phyloP scores from a whole-genome alignment of 2,113 vertebrate species.

The Electrona antarctica region DNA sequence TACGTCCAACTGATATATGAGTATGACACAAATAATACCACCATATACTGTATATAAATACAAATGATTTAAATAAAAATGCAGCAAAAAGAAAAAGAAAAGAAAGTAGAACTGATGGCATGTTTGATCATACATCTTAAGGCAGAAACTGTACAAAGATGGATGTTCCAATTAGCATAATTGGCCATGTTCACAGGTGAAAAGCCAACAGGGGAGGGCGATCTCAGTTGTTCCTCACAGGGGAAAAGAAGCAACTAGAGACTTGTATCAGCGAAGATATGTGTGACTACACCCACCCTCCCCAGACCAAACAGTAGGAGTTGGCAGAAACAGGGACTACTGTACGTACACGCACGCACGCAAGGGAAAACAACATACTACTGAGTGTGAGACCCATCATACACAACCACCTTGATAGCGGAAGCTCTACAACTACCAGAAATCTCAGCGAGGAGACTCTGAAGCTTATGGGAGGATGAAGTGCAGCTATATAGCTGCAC shows the following conservation, averaged over 20 bases:
- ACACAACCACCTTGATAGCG: not conserved
- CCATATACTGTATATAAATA: too few species aligned
- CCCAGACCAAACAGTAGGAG: too few species aligned
- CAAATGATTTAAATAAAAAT: slow-evolving; percentile 4
- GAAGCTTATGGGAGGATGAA: slow-evolving; percentile 34
- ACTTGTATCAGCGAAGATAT: too few species aligned
- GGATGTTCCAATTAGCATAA: too few species aligned
- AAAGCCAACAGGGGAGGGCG: too few species aligned
- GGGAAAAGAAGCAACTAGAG: too few species aligned
- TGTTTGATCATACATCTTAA: not conserved
- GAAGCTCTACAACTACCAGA: not conserved
- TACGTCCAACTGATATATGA: not conserved
- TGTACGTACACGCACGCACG: too few species aligned
- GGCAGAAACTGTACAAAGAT: not conserved
- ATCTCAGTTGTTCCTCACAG: too few species aligned
- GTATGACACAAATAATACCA: not conserved
- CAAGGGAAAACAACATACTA: not conserved
- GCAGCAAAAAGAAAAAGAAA: not conserved
- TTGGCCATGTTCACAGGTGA: too few species aligned
- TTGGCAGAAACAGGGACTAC: too few species aligned
- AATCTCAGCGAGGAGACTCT: not conserved
- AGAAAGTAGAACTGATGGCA: too few species aligned
- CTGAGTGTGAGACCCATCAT: not conserved
- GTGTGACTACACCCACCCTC: too few species aligned
- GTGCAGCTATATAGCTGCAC: not conserved